Evolutionary conservation across 2,888 invertebrate genomes (phyloP), one percentile per base, ranked within the genome.

Genomic region (Chymomyza procnemis): DNA sequence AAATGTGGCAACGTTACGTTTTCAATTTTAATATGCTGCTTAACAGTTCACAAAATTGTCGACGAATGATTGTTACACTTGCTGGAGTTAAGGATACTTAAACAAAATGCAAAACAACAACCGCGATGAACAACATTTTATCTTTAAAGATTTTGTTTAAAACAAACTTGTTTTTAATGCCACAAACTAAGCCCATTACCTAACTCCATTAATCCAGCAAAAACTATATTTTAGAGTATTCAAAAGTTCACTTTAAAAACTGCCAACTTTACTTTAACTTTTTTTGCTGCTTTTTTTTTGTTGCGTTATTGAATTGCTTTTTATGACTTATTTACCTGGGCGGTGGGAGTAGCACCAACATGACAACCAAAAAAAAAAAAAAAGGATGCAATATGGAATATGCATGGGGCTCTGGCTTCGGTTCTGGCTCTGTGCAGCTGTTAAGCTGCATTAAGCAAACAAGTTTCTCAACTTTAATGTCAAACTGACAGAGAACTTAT

Each of bases 251-350:
- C 34, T 12, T 9, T 12, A 12, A 41, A 41, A 41, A 9, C 1
- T 41, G 34, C 34, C 12, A 3, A 12, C 12, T 41, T 41, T 41
- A 41, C 12, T 41, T 41, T 2, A 12, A 41, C 26, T 26, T 26
- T 41, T 12, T 41, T 12, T 41, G 34, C 6, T 12, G 3, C 9
- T 12, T 41, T 41, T 41, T 34, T 41, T 56, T 66, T 54, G 71
- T 47, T 68, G 59, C 78, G 76, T 85, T 84, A 87, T 87, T 84
- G 87, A 84, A 84, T 84, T 84, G 87, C 73, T 83, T 85, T 84
- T 84, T 84, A 84, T 80, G 84, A 73, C 73, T 81, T 73, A 74
- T 82, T 78, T 79, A 71, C 71, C 76, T 18, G 72, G 62, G 26
- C 19, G 18, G 14, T 26, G 22, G 2, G 30, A 57, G 4, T 1